Evolutionary conservation across 2,113 vertebrate genomes (phyloP), one percentile per base, ranked within the genome.

Genomic region (Rhagologus leucostigma): DNA sequence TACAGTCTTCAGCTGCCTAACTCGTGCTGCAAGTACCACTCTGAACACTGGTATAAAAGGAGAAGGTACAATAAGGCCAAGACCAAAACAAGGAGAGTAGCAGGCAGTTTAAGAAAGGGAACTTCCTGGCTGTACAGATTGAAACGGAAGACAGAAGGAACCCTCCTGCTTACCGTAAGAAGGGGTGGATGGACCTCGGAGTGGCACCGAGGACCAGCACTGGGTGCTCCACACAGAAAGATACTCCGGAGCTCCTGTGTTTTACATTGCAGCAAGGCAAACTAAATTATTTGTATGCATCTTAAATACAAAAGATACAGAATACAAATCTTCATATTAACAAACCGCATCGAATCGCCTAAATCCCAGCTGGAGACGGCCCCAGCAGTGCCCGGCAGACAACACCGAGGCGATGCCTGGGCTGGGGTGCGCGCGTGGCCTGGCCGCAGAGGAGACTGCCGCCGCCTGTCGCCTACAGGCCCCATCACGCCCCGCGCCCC

Each of bases 391-490:
- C 30, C 42, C 2, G 26, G 11, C 74, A 7, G 57, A 32, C 41
- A 6, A 13, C 2, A 46, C n/a, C 16, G 20, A 20, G 47, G 39
- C 17, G 44, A 2, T 10, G 33, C 7, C 2, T 2, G 16, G 8
- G 3, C 33, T 1, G 10, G 4, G 6, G 19, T 6, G 6, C 5
- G 20, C 1, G 35, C 5, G 5, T 2, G 42, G 26, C 47, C 23
- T 0, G 17, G 1, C n/a, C 0, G 37, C 75, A 4, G 10, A 8
- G 13, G 3, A 1, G 1, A 32, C 52, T 4, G 42, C n/a, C 8
- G 1, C 46, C 1, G 2, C 13, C 62, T 6, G 29, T 6, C 27
- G 64, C 92, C 93, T 75, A 84, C 78, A 91, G 7, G 11, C 7
- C 88, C 89, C 93, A 82, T 23, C 42, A 13, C 47, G 78, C 87